Conservation (phyloP, 2,888 invertebrate genomes). For the Alsophila aescularia region DNA sequence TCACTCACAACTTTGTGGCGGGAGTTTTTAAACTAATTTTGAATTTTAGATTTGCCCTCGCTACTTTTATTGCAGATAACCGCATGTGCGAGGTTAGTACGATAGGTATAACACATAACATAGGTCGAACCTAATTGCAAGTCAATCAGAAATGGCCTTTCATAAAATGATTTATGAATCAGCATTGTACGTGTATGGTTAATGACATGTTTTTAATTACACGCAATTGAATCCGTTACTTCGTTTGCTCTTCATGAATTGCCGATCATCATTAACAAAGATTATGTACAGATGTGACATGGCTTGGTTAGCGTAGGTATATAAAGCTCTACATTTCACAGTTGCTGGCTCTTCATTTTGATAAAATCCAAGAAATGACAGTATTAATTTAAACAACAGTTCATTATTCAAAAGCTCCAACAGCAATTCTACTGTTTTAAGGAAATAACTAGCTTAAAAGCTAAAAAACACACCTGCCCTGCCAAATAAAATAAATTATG, state of each 20-base stretch:
- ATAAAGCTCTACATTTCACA: too few species aligned
- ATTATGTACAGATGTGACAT: neutral
- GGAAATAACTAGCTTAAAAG: too few species aligned
- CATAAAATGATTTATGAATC: neutral
- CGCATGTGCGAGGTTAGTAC: too few species aligned
- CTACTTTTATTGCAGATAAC: neutral
- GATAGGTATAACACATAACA: neutral
- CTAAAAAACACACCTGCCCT: too few species aligned
- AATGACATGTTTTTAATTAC: constrained; percentile 15
- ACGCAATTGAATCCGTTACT: neutral
- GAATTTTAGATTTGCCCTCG: neutral
- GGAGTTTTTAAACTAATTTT: constrained; percentile 16
- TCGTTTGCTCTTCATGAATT: neutral
- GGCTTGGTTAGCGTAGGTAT: neutral
- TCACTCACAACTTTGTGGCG: constrained; percentile 31
- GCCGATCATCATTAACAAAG: neutral
- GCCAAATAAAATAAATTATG: too few species aligned
- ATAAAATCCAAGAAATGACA: too few species aligned
- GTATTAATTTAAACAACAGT: too few species aligned
- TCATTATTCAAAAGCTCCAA: too few species aligned
- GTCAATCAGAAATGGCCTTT: constrained; percentile 5
- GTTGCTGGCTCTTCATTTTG: too few species aligned
- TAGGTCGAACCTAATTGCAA: neutral
- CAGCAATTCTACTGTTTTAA: too few species aligned
- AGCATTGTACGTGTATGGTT: neutral